phyloP scores from a whole-genome alignment of 2,888 invertebrate genomes.

The Venustoraphidia nigricollis region DNA sequence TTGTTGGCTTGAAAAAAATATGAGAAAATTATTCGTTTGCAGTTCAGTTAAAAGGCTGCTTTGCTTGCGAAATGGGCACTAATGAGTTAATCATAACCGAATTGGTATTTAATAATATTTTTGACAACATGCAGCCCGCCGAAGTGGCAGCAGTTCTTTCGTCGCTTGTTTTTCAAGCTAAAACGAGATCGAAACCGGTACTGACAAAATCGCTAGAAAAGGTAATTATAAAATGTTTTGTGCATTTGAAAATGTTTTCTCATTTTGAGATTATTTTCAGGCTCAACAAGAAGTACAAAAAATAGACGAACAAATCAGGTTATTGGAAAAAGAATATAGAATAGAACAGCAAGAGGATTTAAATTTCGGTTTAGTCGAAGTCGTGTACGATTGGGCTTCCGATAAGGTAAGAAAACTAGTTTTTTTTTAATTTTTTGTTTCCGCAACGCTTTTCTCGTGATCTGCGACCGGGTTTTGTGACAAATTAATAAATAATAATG shows the following conservation, averaged over 20 bases:
- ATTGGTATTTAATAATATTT: conserved; percentile 75
- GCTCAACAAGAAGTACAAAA: conserved; percentile 54
- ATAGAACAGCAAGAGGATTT: conserved; percentile 44
- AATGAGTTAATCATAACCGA: conserved; percentile 90
- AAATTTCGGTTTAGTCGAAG: conserved; percentile 84
- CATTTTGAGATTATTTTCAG: conserved; percentile 24
- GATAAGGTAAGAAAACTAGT: conserved; percentile 46
- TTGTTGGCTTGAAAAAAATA: conserved; percentile 2
- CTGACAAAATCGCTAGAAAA: conserved; percentile 41
- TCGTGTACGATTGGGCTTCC: conserved; percentile 92
- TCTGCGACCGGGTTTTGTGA: not conserved
- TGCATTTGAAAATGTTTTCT: not conserved
- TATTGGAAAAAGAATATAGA: conserved; percentile 46
- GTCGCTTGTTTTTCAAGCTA: conserved; percentile 82
- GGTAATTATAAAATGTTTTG: conserved; percentile 20
- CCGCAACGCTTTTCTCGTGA: too few species aligned
- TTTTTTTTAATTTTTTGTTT: too few species aligned
- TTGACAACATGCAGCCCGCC: conserved; percentile 70
- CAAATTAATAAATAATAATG: not conserved
- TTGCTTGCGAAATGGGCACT: conserved; percentile 74
- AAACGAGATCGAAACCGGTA: conserved; percentile 42
- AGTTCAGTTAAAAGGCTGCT: conserved; percentile 68
- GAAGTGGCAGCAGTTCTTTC: conserved; percentile 92
- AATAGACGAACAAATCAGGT: conserved; percentile 50
- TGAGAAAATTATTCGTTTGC: conserved; percentile 14